Base-by-base conservation (phyloP, 2,797 vertebrate species). In the Malurus leucopterus region DNA sequence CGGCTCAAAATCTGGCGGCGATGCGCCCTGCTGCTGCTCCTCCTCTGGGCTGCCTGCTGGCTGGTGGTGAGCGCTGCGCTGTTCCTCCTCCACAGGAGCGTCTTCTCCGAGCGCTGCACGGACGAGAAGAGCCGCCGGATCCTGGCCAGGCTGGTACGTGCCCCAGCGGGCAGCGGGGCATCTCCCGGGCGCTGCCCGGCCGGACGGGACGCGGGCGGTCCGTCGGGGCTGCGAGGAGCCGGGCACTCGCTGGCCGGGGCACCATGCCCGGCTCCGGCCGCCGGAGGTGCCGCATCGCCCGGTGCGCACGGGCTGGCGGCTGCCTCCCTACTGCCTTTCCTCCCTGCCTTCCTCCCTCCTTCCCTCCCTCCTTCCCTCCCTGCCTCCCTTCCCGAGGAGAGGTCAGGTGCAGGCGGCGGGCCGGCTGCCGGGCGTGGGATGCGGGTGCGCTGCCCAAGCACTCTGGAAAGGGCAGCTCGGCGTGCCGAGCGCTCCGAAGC, bases 81-180 rank as follows among this genome's bases (percentile, higher is more conserved):
- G 90, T 96, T 98, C 84, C 97, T 98, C 70, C 97, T 98, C 71
- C 98, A 98, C 96, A 95, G 97, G 85, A 98, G 94, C 92, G 97
- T 98, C 95, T 97, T 98, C 93, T 98, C 98, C 1, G 98, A 98
- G 96, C 98, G 96, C 96, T 99, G 99, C 98, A 98, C 98, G 0
- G 98, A 99, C 26, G 97, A 98, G 96, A 97, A 97, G 92, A 99
- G 99, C 97, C 98, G 95, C 85, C 96, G 95, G 96, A 98, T 99
- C 91, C 98, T 99, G 95, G 98, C 98, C 27, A 96, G 97, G 73
- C 98, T 99, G 98, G 99, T 99, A 98, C 79, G 97, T 97, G 74
- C 40, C 77, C 54, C 49, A 43, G 78, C 32, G 74, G 84, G 81
- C n/a, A 36, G 36, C 21, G 75, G 59, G 36, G 65, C 74, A 64